These are phyloP conservation scores for Drosophila engyochracea DNA, from an alignment of 2,888 invertebrate genomes.

Conservation along the genomic window DNA sequence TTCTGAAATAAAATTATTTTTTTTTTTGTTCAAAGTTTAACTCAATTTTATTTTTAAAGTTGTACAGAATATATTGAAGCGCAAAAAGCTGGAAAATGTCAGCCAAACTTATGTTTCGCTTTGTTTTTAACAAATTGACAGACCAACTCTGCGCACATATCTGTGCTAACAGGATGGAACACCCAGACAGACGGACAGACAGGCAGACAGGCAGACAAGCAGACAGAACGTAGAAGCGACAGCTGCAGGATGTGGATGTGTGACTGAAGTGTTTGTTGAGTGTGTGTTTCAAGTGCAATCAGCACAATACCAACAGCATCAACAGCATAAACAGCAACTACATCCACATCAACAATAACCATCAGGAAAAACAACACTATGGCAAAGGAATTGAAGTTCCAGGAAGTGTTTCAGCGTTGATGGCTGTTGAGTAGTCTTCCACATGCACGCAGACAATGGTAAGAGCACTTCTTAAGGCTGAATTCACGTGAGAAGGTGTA, in stretches of 20 bases:
- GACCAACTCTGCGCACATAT: constrained; percentile 53
- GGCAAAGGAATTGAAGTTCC: constrained; percentile 41
- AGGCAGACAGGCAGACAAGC: background rate
- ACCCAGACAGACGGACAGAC: constrained; percentile 13
- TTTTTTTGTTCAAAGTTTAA: background rate
- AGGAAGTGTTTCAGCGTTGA: constrained; percentile 61
- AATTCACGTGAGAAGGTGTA: constrained; percentile 22
- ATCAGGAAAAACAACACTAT: constrained; percentile 33
- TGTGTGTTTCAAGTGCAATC: constrained; percentile 75
- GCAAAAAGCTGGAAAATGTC: background rate
- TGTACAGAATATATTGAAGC: constrained; percentile 20
- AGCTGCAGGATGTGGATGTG: constrained; percentile 56
- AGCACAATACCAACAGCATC: constrained; percentile 49
- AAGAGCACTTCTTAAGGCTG: constrained; percentile 11
- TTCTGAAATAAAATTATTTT: rapidly evolving
- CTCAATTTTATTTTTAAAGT: background rate
- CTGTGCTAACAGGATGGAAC: constrained; percentile 45
- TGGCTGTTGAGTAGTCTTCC: constrained; percentile 51
- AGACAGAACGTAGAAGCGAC: constrained; percentile 48
- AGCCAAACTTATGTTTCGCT: constrained; percentile 40
- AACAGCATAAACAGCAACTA: constrained; percentile 22
- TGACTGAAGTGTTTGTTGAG: constrained; percentile 65
- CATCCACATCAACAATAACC: constrained; percentile 21
- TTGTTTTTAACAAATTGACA: constrained; percentile 75
- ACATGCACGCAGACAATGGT: constrained; percentile 26